Conservation (phyloP, 1,140 invertebrate species). For the Aphidius gifuensis region DNA sequence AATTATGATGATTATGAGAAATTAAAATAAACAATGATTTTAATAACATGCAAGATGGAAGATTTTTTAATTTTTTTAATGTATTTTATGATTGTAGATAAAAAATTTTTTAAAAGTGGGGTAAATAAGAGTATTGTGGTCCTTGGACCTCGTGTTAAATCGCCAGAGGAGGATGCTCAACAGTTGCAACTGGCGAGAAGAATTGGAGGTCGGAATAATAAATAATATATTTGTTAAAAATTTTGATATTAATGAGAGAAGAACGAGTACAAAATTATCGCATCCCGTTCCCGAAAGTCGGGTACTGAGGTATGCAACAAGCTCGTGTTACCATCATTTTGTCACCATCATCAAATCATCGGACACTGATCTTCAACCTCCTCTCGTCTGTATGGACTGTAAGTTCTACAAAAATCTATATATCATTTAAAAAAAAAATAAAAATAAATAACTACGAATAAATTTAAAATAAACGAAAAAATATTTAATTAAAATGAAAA, state of each 20-base stretch:
- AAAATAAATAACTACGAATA: not conserved
- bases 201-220: conserved; percentile 50
- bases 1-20: too few species aligned
- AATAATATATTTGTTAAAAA: conserved; percentile 33
- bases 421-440: too few species aligned
- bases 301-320: conserved; percentile 55
- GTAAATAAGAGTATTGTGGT: conserved; percentile 45
- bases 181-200: conserved; percentile 51
- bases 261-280: conserved; percentile 48
- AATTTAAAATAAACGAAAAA: too few species aligned
- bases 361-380: conserved; percentile 47
- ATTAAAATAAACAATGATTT: too few species aligned
- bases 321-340: conserved; percentile 47
- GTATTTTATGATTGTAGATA: conserved; percentile 15
- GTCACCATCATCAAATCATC: conserved; percentile 42
- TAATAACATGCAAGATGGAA: too few species aligned
- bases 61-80: too few species aligned
- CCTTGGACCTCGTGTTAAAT: conserved; percentile 35
- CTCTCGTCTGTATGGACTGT: conserved; percentile 51
- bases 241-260: conserved; percentile 32
- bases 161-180: conserved; percentile 52
- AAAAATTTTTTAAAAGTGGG: conserved; percentile 40
- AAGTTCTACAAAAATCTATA: conserved; percentile 28
- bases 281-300: conserved; percentile 52
- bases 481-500: conserved; percentile 13